Evolutionary conservation across 1,140 invertebrate genomes (phyloP), one percentile per base, ranked within the genome.

Genomic region (Trialeurodes vaporariorum): DNA sequence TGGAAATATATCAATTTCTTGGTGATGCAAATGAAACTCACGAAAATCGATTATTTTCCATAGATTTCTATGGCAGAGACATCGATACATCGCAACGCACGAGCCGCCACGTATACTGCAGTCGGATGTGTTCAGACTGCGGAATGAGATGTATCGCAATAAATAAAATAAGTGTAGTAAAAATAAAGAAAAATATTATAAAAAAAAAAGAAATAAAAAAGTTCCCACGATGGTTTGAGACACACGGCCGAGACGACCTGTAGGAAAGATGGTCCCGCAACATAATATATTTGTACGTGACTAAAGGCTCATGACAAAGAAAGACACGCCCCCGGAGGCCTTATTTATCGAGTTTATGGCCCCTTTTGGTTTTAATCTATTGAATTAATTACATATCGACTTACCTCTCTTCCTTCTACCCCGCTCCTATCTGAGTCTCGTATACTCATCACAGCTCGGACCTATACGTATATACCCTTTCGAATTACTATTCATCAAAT

Each of bases 381-480:
- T 49, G 34, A 49, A 49, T 49, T 49, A 49, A 49, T 49, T 49
- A 49, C 34, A 49, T 49, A 49, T 49, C 34, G 34, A 49, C 34
- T 49, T 49, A 49, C 34, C 34, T 17, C 34, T 17, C 5, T 17
- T 17, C 34, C 34, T 17, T 49, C 34, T 17, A 5, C 17, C 34
- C 17, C 5, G 34, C 34, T 17, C 5, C 34, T 49, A 49, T 49
- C 34, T 17, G 34, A 17, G 5, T 9, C 34, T 17, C 34, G 5
- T 17, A 5, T 49, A n/a, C 34, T 17, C 34, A 5, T 49, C 34
- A 17, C 34, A 17, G 34, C 34, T 49, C 34, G 34, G 5, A n/a
- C 17, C 34, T 49, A 49, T 49, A 17, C 34, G 5, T 49, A n/a
- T n/a, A n/a, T 49, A 49, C 34, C 34, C 17, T 5, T 49, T 49